These are phyloP conservation scores for honey bee (Apis mellifera) DNA, from an alignment of 1,140 invertebrate genomes.

Conservation along the genomic window Amel_HAv3.1 CM009932.2:3517501-3518000, in stretches of 20 bases:
- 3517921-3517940: too few species aligned
- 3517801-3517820: not conserved
- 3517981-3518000: constrained; percentile 36
- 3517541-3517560: too few species aligned
- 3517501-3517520: too few species aligned
- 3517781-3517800: not conserved
- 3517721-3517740: too few species aligned
- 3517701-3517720: constrained; percentile 1
- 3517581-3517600: not conserved
- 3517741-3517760: not conserved
- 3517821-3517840: not conserved
- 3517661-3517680: not conserved
- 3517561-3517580: too few species aligned
- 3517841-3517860: not conserved
- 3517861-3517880: not conserved
- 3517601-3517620: not conserved
- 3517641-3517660: not conserved
- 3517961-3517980: too few species aligned
- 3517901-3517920: not conserved
- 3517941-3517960: too few species aligned
- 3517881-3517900: not conserved
- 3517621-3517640: not conserved
- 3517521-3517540: too few species aligned
- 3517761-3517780: not conserved
- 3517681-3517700: not conserved